A percentile compares a stretch with the other conserved stretches of the same genome.
These are phyloP conservation scores for Spinus olivaceus DNA, from an alignment of 2,797 vertebrate species.

Conservation along the genomic window DNA sequence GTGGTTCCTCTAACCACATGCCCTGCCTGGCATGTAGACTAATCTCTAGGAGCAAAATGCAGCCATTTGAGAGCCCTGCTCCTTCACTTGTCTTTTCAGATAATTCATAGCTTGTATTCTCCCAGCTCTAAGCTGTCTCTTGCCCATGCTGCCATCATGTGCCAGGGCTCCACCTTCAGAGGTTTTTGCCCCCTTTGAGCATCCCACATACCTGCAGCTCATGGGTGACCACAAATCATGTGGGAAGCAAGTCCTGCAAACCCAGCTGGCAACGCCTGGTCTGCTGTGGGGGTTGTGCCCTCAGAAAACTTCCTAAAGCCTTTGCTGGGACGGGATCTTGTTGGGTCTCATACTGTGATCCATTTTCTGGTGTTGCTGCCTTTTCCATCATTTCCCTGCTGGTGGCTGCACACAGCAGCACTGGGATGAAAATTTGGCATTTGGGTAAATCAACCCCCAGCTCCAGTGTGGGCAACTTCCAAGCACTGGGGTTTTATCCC, in stretches of 20 bases:
- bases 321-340: rapidly evolving
- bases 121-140: not conserved
- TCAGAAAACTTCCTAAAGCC: not conserved
- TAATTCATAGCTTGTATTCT: not conserved
- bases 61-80: not conserved
- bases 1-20: not conserved
- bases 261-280: rapidly evolving
- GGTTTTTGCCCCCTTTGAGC: not conserved
- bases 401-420: not conserved
- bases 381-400: not conserved
- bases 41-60: not conserved
- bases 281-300: not conserved
- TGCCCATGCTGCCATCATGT: not conserved
- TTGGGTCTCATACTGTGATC: not conserved
- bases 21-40: not conserved
- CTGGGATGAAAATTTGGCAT: not conserved
- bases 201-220: not conserved
- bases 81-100: not conserved
- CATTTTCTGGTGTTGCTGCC: rapidly evolving
- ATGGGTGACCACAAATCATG: rapidly evolving
- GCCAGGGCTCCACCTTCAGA: not conserved
- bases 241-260: not conserved
- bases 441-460: not conserved
- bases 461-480: not conserved
- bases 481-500: not conserved